Conservation (phyloP, 35 echinoderm and acorn worm genomes). For the Stichopus chloronotus region DNA sequence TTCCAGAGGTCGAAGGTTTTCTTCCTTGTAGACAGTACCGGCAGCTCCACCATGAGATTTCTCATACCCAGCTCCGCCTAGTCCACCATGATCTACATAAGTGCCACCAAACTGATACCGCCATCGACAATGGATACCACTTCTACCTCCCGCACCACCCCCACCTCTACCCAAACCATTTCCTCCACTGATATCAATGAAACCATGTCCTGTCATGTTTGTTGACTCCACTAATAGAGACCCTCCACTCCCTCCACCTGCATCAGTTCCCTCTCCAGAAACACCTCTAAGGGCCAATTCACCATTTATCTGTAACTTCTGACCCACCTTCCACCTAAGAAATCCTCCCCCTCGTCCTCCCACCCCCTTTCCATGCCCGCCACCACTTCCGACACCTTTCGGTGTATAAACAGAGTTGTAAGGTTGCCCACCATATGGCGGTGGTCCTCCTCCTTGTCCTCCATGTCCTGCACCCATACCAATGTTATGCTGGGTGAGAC, state of each 20-base stretch:
- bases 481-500: slow-evolving; percentile 65
- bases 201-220: slow-evolving; percentile 91
- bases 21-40: slow-evolving; percentile 87
- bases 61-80: slow-evolving; percentile 58
- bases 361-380: slow-evolving; percentile 78
- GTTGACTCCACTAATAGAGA: slow-evolving; percentile 70
- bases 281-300: slow-evolving; percentile 75
- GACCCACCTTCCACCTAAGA: slow-evolving; percentile 83
- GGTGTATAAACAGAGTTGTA: slow-evolving; percentile 84
- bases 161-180: slow-evolving; percentile 73
- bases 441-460: slow-evolving; percentile 88
- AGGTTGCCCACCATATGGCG: slow-evolving; percentile 81
- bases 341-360: slow-evolving; percentile 84
- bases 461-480: slow-evolving; percentile 93
- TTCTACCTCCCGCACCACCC: slow-evolving; percentile 85
- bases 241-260: slow-evolving; percentile 90
- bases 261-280: slow-evolving; percentile 62
- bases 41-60: slow-evolving; percentile 82
- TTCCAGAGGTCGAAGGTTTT: slow-evolving; percentile 77
- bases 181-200: slow-evolving; percentile 79
- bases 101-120: slow-evolving; percentile 83
- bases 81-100: slow-evolving; percentile 84
- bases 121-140: slow-evolving; percentile 85
- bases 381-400: slow-evolving; percentile 70
- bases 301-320: slow-evolving; percentile 80